Evolutionary conservation across 2,797 vertebrate species (phyloP).

Genomic region (Leptodactylus fallax): DNA sequence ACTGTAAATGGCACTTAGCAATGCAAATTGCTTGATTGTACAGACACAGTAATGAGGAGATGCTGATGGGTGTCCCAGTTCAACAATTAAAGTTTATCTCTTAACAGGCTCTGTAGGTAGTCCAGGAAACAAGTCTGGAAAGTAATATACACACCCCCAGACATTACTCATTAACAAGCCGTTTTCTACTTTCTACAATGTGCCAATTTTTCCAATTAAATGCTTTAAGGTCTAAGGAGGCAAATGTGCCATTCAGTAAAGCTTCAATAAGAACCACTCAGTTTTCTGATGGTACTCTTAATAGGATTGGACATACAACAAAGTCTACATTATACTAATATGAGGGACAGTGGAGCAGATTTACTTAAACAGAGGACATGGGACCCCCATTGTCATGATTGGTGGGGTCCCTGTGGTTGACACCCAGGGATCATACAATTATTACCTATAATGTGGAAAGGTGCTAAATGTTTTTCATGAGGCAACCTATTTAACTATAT

Average conservation of each 20-base stretch:
- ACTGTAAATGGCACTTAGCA: background rate
- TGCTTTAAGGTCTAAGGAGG: conserved; percentile 36
- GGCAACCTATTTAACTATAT: too few species aligned
- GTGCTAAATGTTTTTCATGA: too few species aligned
- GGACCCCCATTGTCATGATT: too few species aligned
- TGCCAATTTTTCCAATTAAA: background rate
- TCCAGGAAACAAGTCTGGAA: conserved; percentile 27
- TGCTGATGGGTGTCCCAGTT: conserved; percentile 56
- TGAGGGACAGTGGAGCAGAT: background rate
- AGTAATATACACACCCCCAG: conserved; percentile 28
- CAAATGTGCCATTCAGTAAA: background rate
- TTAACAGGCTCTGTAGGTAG: conserved; percentile 45
- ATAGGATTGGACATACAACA: background rate
- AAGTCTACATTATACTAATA: background rate
- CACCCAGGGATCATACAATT: too few species aligned
- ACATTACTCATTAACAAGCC: conserved; percentile 61
- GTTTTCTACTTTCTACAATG: conserved; percentile 57
- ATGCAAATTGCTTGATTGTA: conserved; percentile 47
- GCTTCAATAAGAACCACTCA: background rate
- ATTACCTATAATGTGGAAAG: too few species aligned
- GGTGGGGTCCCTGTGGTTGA: too few species aligned
- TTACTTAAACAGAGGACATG: too few species aligned
- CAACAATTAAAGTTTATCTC: conserved; percentile 38
- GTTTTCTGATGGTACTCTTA: too few species aligned
- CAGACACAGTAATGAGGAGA: background rate